Evolutionary conservation across 2,797 vertebrate genomes (phyloP), one percentile per base, ranked within the genome.

Genomic region (Tragopan temminckii): DNA sequence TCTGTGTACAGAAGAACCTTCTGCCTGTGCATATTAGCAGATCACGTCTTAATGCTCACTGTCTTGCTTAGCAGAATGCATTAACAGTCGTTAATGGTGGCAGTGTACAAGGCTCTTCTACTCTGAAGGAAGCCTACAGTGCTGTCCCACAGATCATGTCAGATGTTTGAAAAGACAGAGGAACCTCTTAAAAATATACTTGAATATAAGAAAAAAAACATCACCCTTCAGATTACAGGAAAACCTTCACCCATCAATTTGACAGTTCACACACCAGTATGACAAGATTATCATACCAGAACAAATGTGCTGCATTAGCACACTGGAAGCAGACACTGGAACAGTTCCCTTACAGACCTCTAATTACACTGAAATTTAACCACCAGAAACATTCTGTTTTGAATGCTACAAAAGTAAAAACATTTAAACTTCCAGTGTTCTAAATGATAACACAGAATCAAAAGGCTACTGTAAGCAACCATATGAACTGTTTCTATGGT

Each of bases 291-390:
- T 70, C 36, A 2, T 33, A 48, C 15, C 58, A 64, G 48, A 57
- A 83, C 0, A 0, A 69, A 29, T 3, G n/a, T 29, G n/a, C 24
- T 64, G 14, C 20, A 5, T n/a, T 58, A 72, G 20, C 58, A 48
- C 38, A 4, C 29, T 71, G 45, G 27, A 67, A 70, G 13, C 6
- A 52, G 74, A 50, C 16, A 27, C 11, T 71, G 16, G 4, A 89
- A 71, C 5, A 7, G 11, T 46, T 83, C 58, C 83, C 45, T 85
- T 71, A n/a, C 59, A 80, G 20, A 77, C 8, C 8, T 69, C 59
- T 23, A 15, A 46, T 6, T 16, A 14, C 24, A 62, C 3, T 68
- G 53, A 75, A 92, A 85, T 72, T 72, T 16, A 88, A 25, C 17
- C 50, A 89, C n/a, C n/a, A 68, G 70, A 68, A 72, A 25, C 58